Evolutionary conservation across 2,113 vertebrate species (phyloP).

Genomic region (Hiodon tergisus): DNA sequence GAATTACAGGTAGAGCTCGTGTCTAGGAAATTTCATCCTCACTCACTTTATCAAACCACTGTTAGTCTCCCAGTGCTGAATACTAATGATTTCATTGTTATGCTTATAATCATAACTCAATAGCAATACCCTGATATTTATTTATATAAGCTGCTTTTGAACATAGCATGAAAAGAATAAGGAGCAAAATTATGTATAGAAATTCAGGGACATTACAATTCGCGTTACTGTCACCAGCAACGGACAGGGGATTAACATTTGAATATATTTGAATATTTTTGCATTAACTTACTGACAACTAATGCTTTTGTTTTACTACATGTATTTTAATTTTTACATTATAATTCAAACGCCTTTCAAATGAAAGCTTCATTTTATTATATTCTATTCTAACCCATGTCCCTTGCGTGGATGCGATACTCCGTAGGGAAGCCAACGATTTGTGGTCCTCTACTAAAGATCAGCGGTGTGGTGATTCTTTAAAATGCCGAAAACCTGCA

Average conservation of each 20-base stretch:
- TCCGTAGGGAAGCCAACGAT: not conserved
- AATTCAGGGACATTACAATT: constrained; percentile 20
- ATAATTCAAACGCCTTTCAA: constrained; percentile 38
- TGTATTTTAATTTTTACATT: constrained; percentile 50
- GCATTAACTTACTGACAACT: constrained; percentile 48
- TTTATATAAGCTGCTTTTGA: constrained; percentile 19
- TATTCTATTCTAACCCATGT: not conserved
- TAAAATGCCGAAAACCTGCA: not conserved
- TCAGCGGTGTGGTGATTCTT: constrained; percentile 1
- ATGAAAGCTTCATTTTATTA: not conserved
- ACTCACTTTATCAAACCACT: constrained; percentile 33
- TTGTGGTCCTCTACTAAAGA: not conserved
- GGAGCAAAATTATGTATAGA: constrained; percentile 21
- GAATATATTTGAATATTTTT: constrained; percentile 66
- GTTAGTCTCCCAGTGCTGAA: constrained; percentile 24
- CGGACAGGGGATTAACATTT: constrained; percentile 49
- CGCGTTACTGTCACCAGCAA: constrained; percentile 43
- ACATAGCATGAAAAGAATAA: constrained; percentile 11
- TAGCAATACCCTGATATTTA: constrained; percentile 26
- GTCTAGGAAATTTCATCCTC: constrained; percentile 33
- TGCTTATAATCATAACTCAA: constrained; percentile 27
- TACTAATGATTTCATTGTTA: constrained; percentile 31
- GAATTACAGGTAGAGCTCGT: not conserved
- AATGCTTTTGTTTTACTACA: constrained; percentile 43
- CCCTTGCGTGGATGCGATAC: not conserved